Base-by-base conservation (phyloP, 2,888 invertebrate species). In the Papilio elwesi region DNA sequence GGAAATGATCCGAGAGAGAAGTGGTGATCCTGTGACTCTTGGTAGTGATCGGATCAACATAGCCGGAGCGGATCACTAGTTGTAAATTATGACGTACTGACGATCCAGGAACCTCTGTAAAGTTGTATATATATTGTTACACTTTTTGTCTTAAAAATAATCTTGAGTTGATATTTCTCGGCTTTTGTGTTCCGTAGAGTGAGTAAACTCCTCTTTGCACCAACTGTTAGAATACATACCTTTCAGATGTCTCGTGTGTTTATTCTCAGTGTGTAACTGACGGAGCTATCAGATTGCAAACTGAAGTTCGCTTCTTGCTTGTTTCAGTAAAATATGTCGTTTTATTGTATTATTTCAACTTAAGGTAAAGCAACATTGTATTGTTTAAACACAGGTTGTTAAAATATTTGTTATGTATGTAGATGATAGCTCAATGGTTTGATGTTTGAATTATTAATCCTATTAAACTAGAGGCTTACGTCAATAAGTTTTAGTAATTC, bases 221-320 rank as follows among this genome's bases (percentile, higher is more conserved):
- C 75, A 77, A 76, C 77, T 76, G 79, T 78, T 78, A 78, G 72
- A 75, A 78, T 76, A 74, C 77, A 74, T 76, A 78, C 70, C 77
- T 77, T 77, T 78, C 78, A 79, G 79, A 78, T 80, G 80, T 80
- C 74, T 71, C 38, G 72, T 15, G 75, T 79, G 78, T 81, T 81
- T 80, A 81, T 79, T 79, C 74, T 65, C 70, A 52, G 59, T 63
- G 65, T 57, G 73, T 74, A 55, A 69, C 55, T 70, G 48, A 65
- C 75, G 76, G 78, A 70, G 65, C 53, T 69, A 49, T 69, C 62
- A 68, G 65, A 55, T 74, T 76, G 62, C 68, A 57, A 47, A 47
- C 67, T 53, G 53, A 52, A 72, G 55, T 53, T 47, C 11, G 59
- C 38, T 38, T n/a, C 49, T 49, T 52, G 59, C 51, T 63, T 62